Percentiles rank a stretch among this genome's conserved stretches.
Conservation (phyloP, 2,888 invertebrate species). For the Lissocephala sabroskyi region DNA sequence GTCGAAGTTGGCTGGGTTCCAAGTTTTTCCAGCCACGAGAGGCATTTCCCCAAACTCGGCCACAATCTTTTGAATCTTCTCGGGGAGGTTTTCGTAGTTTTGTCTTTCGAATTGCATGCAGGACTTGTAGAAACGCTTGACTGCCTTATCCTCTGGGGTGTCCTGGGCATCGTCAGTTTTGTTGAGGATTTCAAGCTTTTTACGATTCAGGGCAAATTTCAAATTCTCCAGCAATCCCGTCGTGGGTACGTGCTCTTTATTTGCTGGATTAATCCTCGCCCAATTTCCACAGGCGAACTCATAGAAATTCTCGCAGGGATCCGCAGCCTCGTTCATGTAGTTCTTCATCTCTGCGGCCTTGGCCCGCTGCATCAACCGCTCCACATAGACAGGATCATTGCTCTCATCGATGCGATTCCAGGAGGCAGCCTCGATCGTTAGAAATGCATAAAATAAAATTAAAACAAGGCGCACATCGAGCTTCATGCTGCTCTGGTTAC, state of each 20-base stretch:
- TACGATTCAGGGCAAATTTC: conserved; percentile 43
- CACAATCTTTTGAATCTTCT: conserved; percentile 39
- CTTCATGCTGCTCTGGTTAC: too few species aligned
- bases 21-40: conserved; percentile 36
- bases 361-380: conserved; percentile 36
- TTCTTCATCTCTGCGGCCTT: conserved; percentile 54
- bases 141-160: conserved; percentile 49
- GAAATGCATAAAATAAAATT: too few species aligned
- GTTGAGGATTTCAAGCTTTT: conserved; percentile 40
- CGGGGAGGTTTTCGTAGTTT: conserved; percentile 11
- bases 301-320: conserved; percentile 68
- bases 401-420: conserved; percentile 1
- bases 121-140: conserved; percentile 65
- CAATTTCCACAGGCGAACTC: conserved; percentile 67
- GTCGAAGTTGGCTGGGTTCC: conserved; percentile 56
- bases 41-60: conserved; percentile 64
- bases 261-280: conserved; percentile 47
- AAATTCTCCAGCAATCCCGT: conserved; percentile 61
- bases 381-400: conserved; percentile 3
- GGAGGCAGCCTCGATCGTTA: background rate
- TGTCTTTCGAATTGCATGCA: conserved; percentile 32
- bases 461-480: too few species aligned
- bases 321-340: conserved; percentile 49
- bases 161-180: conserved; percentile 21
- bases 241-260: conserved; percentile 20